Base-by-base conservation (phyloP, 2,888 invertebrate species). In the Gerris lacustris region DNA sequence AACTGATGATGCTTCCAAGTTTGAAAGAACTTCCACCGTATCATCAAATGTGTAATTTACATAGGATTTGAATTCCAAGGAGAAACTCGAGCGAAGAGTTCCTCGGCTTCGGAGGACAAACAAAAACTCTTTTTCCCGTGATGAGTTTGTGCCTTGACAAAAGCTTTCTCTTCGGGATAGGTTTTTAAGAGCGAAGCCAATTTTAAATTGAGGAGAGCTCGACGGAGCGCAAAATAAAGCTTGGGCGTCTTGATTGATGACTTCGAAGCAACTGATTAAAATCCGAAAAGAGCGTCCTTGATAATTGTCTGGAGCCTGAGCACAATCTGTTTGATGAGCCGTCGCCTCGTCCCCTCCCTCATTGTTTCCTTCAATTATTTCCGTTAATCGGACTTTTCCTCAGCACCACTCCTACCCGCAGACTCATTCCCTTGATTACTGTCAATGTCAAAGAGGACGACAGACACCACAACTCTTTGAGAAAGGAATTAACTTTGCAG, bases 301-400 rank as follows among this genome's bases (percentile, higher is more conserved):
- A 55, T 55, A 55, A 55, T 55, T 55, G 55, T 55, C 55, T 55
- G 31, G 31, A 31, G 31, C 55, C 55, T 9, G 15, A 15, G 55
- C 55, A 55, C 55, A 55, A 55, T 55, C 55, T 55, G 55, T 55
- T 55, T 55, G 55, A 55, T 55, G 55, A 55, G 55, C 55, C 55
- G 55, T 55, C 55, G 55, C 55, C 55, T 9, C 55, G 11, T 55
- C 55, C 55, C 9, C 55, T 15, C 11, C 55, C 15, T 55, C 55
- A 55, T 55, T 55, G 55, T 55, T 55, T 55, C 55, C 55, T 55
- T 55, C 55, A 55, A 55, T 55, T 55, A 55, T 55, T 55, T 55
- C 15, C 55, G 55, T 55, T 55, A 55, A 55, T 55, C 55, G 55
- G 55, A 55, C 55, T 55, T 55, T 55, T 55, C 55, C 55, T 55